Base-by-base conservation (phyloP, 2,113 vertebrate species). In the Calidris pygmaea region DNA sequence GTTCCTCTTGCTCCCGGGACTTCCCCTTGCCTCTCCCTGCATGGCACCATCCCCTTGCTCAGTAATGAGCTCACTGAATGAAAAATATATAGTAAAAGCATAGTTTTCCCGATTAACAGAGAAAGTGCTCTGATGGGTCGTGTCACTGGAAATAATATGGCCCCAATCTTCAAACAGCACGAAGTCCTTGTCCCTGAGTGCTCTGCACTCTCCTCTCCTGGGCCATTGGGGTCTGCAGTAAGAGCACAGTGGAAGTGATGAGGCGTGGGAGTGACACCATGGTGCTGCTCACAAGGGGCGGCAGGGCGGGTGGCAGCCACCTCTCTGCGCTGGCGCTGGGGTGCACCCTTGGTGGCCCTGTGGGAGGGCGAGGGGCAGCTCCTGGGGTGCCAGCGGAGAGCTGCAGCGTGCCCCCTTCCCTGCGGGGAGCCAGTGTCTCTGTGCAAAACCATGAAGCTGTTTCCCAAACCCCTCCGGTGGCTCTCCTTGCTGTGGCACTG, bases 291-390 rank as follows among this genome's bases (percentile, higher is more conserved):
- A 1, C 24, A 24, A 5, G 32, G 50, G 55, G 10, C 3, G 0
- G 0, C 3, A 15, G 20, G 47, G 19, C 1, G 1, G 35, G 21
- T 7, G 53, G 70, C 35, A 41, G 60, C 6, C 35, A 18, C 41
- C 0, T 0, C 1, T 1, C 11, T 22, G 41, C 2, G 3, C 8
- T 22, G 63, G 18, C 30, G 27, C 39, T 7, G 55, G 27, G 2
- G 4, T 21, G 1, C 0, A 14, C 1, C 73, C 34, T 7, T 6
- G 12, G 50, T 23, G 32, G 50, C 26, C 16, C 65, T 7, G 55
- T 35, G 8, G 50, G 14, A 26, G 13, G 45, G 35, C 13, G 20
- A 3, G 20, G 18, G 7, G 81, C 48, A 41, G 34, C 48, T 47
- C 55, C 66, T 35, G 14, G 66, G 27, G 3, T 9, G 50, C 53